These are phyloP conservation scores for Cotesia glomerata DNA, from an alignment of 1,140 invertebrate genomes.

Conservation along the genomic window DNA sequence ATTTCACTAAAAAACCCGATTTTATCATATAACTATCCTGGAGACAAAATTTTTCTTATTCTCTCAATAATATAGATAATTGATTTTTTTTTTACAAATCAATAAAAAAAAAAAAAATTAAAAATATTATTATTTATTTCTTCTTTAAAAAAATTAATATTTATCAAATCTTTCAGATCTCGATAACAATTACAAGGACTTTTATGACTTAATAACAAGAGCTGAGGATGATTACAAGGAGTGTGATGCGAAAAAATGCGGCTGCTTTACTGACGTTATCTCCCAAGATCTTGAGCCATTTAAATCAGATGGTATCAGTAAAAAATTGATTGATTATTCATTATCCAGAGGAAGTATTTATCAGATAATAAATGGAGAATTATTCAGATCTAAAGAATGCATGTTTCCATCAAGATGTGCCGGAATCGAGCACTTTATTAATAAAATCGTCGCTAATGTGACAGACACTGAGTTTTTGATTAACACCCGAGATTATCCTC, in stretches of 20 bases:
- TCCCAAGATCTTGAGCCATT: conserved; percentile 74
- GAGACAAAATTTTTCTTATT: no score
- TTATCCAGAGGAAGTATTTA: conserved; percentile 79
- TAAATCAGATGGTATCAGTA: conserved; percentile 71
- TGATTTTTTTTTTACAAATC: no score
- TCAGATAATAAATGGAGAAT: conserved; percentile 80
- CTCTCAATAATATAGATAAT: no score
- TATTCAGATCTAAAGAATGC: conserved; percentile 85
- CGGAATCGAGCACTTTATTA: conserved; percentile 90
- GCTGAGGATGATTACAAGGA: conserved; percentile 44
- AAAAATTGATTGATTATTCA: conserved; percentile 69
- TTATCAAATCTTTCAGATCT: conserved; percentile 26
- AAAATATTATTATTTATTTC: background rate
- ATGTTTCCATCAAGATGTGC: conserved; percentile 91
- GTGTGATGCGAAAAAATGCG: conserved; percentile 62
- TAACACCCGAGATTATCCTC: conserved; percentile 93
- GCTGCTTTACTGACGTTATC: conserved; percentile 72
- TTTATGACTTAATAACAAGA: conserved; percentile 41
- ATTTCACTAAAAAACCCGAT: no score
- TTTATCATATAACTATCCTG: no score
- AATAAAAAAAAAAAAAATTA: background rate
- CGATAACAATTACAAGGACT: conserved; percentile 45
- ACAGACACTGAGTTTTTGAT: conserved; percentile 87
- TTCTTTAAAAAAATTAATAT: background rate
- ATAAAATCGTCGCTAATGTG: conserved; percentile 69